These are phyloP conservation scores for Synergus itoensis DNA, from an alignment of 2,888 invertebrate genomes.

Conservation along the genomic window DNA sequence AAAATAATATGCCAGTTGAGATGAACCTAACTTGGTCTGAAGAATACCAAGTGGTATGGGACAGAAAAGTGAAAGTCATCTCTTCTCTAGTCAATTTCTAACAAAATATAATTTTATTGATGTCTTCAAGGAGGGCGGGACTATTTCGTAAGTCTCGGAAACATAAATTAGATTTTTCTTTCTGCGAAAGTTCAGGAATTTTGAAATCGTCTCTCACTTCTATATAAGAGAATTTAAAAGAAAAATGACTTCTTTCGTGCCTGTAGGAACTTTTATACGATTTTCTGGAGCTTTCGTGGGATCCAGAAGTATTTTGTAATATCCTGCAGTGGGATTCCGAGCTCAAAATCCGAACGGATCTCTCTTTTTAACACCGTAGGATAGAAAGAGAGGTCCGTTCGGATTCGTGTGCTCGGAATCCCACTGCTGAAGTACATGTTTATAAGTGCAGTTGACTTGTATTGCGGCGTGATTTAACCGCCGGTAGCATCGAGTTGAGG, in stretches of 20 bases:
- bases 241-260: background rate
- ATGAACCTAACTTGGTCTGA: slow-evolving; percentile 13
- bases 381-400: too few species aligned
- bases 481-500: slow-evolving; percentile 56
- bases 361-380: too few species aligned
- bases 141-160: slow-evolving; percentile 29
- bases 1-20: slow-evolving; percentile 6
- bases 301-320: background rate
- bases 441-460: slow-evolving; percentile 16
- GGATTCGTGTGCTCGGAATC: too few species aligned
- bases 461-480: slow-evolving; percentile 26
- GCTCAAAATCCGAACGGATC: too few species aligned
- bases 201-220: background rate
- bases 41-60: background rate
- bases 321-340: too few species aligned
- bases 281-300: background rate
- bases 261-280: background rate
- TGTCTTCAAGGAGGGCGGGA: background rate
- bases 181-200: background rate
- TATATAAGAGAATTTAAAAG: background rate
- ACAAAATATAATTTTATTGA: slow-evolving; percentile 26
- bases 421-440: background rate
- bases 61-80: slow-evolving; percentile 34
- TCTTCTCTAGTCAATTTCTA: slow-evolving; percentile 25
- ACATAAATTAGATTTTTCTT: slow-evolving; percentile 3